Base-by-base conservation (phyloP, 2,113 vertebrate genomes). In the Eptatretus burgeri region DNA sequence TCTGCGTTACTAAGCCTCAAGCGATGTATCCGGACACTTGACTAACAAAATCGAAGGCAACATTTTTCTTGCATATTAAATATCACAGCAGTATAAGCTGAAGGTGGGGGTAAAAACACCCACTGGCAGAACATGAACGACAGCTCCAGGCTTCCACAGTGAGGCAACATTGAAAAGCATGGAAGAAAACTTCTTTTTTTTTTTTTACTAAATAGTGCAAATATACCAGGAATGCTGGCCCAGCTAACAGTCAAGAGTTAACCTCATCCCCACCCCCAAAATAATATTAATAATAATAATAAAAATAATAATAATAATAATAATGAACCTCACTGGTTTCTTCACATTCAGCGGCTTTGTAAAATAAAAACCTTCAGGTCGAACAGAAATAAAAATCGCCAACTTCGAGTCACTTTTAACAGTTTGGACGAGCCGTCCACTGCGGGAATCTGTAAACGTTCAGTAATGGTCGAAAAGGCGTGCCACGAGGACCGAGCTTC, bases 261-360 rank as follows among this genome's bases (percentile, higher is more conserved):
- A 41, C 27, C 27, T 41, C 27, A 41, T 7, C 27, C 27, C 27
- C 27, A 7, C 27, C 27, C 27, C 27, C 27, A 41, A 41, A 41
- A 41, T 41, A 41, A 60, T 60, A 60, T 10, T 17, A n/a, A 60
- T 17, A 60, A 13, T 16, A 60, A 60, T 17, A 20, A 17, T 17
- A 17, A 60, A 11, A 60, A 17, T n/a, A 17, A 60, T 60, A 60
- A n/a, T 10, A 17, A 20, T 60, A 60, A 60, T 20, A 60, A 60
- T 17, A 60, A 20, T 60, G 11, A 20, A n/a, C 56, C 56, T 20
- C n/a, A n/a, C 20, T 20, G 9, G n/a, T 60, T 60, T 60, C 56
- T 60, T 60, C 56, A 60, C 56, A 60, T 60, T 60, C 56, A 17
- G 56, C 20, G 56, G 56, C 20, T 17, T 60, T 60, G 56, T 60